phyloP scores from a whole-genome alignment of 2,797 vertebrate species.

The Trichosurus vulpecula region DNA sequence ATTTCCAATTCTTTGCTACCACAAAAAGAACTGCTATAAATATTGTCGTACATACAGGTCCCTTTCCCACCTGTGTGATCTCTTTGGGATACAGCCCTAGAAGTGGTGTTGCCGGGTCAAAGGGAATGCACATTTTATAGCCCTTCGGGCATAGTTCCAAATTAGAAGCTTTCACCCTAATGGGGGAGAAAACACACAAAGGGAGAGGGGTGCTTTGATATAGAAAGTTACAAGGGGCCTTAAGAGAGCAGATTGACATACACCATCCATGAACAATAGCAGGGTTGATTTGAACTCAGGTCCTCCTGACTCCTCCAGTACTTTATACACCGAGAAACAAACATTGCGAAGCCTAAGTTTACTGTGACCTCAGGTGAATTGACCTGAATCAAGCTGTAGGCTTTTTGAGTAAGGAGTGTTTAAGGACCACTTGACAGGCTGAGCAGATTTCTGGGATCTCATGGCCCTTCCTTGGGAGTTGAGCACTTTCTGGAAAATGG shows the following conservation, averaged over 20 bases:
- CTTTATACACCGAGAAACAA: neutral
- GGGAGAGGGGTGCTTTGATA: neutral
- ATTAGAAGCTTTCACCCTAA: neutral
- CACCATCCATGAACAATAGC: neutral
- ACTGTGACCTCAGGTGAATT: neutral
- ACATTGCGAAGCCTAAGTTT: neutral
- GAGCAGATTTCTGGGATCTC: neutral
- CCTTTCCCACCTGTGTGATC: too few species aligned
- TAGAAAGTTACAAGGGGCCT: neutral
- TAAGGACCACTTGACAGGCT: neutral
- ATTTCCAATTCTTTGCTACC: too few species aligned
- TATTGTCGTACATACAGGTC: too few species aligned
- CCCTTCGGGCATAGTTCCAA: too few species aligned
- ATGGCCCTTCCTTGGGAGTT: neutral
- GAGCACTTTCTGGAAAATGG: neutral
- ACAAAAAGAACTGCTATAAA: too few species aligned
- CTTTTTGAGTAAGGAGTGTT: neutral
- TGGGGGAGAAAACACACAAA: neutral
- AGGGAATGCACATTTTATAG: too few species aligned
- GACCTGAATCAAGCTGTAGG: neutral
- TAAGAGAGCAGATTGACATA: neutral
- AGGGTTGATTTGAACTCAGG: neutral
- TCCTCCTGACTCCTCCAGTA: neutral
- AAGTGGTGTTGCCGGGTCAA: too few species aligned
- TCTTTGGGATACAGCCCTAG: too few species aligned